Evolutionary conservation across 2,797 vertebrate genomes (phyloP).

Genomic region (Odontamblyopus lacepedii): DNA sequence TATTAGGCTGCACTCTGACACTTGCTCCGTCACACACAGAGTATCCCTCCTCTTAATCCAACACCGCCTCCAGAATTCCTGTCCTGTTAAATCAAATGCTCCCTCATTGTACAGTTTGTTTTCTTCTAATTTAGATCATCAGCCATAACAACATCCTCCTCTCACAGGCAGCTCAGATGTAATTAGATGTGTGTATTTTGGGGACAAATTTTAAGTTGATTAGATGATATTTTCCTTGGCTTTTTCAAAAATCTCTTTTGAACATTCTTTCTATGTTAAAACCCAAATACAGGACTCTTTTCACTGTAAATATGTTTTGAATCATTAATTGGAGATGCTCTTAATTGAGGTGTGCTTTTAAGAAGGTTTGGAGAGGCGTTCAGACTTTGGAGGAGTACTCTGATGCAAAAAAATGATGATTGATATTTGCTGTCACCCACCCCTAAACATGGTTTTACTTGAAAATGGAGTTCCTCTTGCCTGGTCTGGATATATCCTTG

Average conservation of each 20-base stretch:
- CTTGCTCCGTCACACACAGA: conserved; percentile 67
- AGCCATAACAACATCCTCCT: conserved; percentile 53
- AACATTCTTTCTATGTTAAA: background rate
- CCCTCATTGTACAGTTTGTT: conserved; percentile 27
- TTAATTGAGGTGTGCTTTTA: background rate
- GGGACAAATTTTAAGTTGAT: conserved; percentile 20
- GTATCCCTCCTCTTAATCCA: conserved; percentile 76
- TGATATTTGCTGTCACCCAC: too few species aligned
- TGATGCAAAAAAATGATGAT: too few species aligned
- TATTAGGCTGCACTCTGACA: conserved; percentile 42
- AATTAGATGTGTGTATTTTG: background rate
- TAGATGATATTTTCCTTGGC: background rate
- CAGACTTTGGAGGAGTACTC: background rate
- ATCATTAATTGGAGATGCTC: background rate
- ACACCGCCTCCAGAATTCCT: conserved; percentile 75
- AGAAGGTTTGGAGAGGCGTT: background rate
- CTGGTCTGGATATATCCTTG: too few species aligned
- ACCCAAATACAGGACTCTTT: background rate
- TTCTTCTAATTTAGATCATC: conserved; percentile 20
- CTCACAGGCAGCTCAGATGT: conserved; percentile 26
- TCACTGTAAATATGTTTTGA: background rate
- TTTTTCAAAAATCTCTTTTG: background rate
- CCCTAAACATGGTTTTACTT: too few species aligned
- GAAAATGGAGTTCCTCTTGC: too few species aligned
- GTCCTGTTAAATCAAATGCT: conserved; percentile 66